Base-by-base conservation (phyloP, 2,113 vertebrate genomes). In the Perca fluviatilis region DNA sequence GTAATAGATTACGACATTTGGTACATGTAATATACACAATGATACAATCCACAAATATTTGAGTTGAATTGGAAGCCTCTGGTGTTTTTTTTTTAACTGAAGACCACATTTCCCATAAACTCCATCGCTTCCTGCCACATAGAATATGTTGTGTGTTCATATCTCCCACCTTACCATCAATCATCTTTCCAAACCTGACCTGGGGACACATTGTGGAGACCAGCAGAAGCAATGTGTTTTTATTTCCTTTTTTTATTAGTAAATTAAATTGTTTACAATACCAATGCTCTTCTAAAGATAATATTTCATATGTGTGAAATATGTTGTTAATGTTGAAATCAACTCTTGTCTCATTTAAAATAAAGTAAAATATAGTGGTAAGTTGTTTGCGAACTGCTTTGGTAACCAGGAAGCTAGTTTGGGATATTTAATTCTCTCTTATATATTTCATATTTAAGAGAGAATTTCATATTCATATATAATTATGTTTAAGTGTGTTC, bases 31-130 rank as follows among this genome's bases (percentile, higher is more conserved):
- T 58, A 13, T 43, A 2, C 8, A 40, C 36, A 40, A 2, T 40
- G 7, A 40, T 40, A 40, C 13, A 23, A 61, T 33, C 14, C 6
- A n/a, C 2, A 36, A 13, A 53, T 13, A 60, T 21, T 19, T 75
- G 6, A 63, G 10, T 49, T 54, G 8, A 21, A 49, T 46, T 3
- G 12, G 10, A 83, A 53, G 33, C 30, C 9, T 46, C 6, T 74
- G 40, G 40, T 62, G 16, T 3, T 68, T 74, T 3, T 68, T 74
- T 74, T 33, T 1, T 33, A 27, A 40, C 2, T 18, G 6, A 71
- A 56, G 40, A 80, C 64, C 23, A 74, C 36, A 81, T 70, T 79
- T 79, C 61, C 61, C 75, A 75, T 68, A 36, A 86, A 30, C 43
- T 73, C n/a, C 19, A 5, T 15, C 13, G n/a, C 61, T 62, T 72